Base-by-base conservation (phyloP, 1,140 invertebrate genomes). In the Ips typographus region DNA sequence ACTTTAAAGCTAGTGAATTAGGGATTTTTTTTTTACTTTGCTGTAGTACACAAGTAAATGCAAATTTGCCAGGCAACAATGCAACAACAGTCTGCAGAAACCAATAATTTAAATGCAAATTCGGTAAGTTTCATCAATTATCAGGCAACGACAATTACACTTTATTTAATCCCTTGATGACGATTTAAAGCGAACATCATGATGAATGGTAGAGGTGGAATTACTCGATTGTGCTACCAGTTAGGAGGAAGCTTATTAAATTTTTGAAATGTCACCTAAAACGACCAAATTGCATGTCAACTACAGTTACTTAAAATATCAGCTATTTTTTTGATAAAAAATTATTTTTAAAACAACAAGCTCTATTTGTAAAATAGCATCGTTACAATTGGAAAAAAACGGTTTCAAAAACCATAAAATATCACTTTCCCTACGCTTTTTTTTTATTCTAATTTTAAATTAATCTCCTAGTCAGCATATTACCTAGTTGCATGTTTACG, bases 21-120 rank as follows among this genome's bases (percentile, higher is more conserved):
- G 22, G 22, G 22, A 22, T 22, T 22, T 22, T 22, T 22, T n/a
- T 22, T 22, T 22, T 22, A 22, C 0, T 22, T 22, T 22, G 22
- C 22, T 22, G 22, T 22, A 22, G 22, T 22, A 22, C 22, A 22
- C 22, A 22, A 22, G 22, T 22, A 22, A 22, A 22, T 22, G 22
- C 22, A 22, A 22, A 22, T 22, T 22, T 22, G 22, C 22, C 22
- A 22, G 22, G 22, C 22, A 22, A 22, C 22, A 22, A 22, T 22
- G 22, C 22, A 22, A 22, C 22, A 22, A 22, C 22, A n/a, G 22
- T 22, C 55, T 40, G 55, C 55, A 49, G 44, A 57, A 38, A 51
- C 7, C 37, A 49, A 62, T 62, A 40, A 62, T 51, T 62, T 62
- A 62, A 62, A 62, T 62, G 60, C 60, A 62, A 61, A 62, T 62